Evolutionary conservation across 2,113 vertebrate species (phyloP).

Genomic region (Atherinomorus stipes): DNA sequence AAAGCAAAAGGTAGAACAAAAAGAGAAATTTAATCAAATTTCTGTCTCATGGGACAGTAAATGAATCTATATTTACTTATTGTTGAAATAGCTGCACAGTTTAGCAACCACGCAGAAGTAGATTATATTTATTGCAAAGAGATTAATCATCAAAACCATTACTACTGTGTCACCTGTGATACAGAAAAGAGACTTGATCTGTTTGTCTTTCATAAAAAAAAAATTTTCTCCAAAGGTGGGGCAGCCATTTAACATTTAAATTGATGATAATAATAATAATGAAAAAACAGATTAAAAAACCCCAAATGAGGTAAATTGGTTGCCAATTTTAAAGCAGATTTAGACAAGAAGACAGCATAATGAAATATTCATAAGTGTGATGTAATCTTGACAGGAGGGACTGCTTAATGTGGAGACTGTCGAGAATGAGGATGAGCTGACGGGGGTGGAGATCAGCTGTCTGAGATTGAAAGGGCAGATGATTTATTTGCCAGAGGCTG

Average conservation of each 20-base stretch:
- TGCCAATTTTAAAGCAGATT: conserved; percentile 40
- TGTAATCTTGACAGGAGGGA: conserved; percentile 88
- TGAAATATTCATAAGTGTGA: conserved; percentile 69
- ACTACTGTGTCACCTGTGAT: not conserved
- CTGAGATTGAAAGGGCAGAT: conserved; percentile 98
- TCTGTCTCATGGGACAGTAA: conserved; percentile 10
- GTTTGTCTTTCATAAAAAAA: conserved; percentile 7
- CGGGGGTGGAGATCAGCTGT: conserved; percentile 97
- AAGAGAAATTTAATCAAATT: not conserved
- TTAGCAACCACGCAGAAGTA: not conserved
- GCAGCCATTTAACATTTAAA: too few species aligned
- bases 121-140: not conserved
- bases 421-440: conserved; percentile 95
- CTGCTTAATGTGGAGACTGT: conserved; percentile 95
- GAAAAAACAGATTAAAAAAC: conserved; percentile 29
- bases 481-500: conserved; percentile 99
- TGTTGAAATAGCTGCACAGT: not conserved
- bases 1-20: not conserved
- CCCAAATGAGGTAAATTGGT: conserved; percentile 19
- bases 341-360: conserved; percentile 25
- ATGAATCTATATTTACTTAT: not conserved
- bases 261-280: too few species aligned
- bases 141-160: not conserved
- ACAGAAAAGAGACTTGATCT: not conserved
- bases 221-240: not conserved